Evolutionary conservation across 1,140 invertebrate species (phyloP).

Genomic region (Philopotamus ludificatus): DNA sequence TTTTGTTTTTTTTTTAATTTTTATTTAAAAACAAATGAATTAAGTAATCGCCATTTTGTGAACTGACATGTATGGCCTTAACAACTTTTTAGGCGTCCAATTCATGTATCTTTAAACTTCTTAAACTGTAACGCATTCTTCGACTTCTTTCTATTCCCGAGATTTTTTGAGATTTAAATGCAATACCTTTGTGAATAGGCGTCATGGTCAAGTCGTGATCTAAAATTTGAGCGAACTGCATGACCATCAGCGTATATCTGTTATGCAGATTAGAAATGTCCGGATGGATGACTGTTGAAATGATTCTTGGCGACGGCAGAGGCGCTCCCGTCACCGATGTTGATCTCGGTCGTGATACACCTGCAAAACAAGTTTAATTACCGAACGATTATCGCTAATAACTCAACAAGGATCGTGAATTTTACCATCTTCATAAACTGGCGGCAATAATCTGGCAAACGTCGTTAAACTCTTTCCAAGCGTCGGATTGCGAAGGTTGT

Average conservation of each 20-base stretch:
- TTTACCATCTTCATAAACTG: conserved; percentile 83
- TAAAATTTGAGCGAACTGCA: conserved; percentile 91
- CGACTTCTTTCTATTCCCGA: too few species aligned
- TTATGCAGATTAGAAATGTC: conserved; percentile 84
- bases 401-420: neutral
- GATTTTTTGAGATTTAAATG: too few species aligned
- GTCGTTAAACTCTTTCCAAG: conserved; percentile 83
- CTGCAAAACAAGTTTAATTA: conserved; percentile 45
- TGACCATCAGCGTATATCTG: conserved; percentile 86
- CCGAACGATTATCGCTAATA: neutral
- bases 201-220: conserved; percentile 93
- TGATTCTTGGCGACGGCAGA: conserved; percentile 76
- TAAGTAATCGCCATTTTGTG: too few species aligned
- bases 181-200: conserved; percentile 82
- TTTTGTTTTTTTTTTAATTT: too few species aligned
- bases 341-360: conserved; percentile 72
- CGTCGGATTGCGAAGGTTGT: conserved; percentile 83
- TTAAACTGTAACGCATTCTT: too few species aligned
- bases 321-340: conserved; percentile 70
- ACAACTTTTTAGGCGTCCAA: too few species aligned
- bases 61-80: too few species aligned
- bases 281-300: conserved; percentile 84
- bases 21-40: too few species aligned
- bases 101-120: too few species aligned
- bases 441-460: conserved; percentile 81